Conservation (phyloP, 1,140 invertebrate genomes). For the Scaptomyza hsui region DNA sequence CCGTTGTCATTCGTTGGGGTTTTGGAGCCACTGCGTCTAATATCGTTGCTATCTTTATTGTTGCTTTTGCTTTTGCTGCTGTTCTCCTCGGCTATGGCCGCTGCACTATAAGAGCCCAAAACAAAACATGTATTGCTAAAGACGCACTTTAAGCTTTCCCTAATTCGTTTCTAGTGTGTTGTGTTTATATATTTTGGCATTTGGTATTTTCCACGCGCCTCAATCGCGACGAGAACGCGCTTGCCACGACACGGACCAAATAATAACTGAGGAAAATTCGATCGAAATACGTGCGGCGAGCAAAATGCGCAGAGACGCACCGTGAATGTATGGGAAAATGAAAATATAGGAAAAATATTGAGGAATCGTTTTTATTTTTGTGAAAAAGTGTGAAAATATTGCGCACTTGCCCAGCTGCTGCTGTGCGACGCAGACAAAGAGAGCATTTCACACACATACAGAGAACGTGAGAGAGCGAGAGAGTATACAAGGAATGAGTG, state of each 20-base stretch:
- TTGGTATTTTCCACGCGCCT: slow-evolving; percentile 53
- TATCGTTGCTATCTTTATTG: slow-evolving; percentile 28
- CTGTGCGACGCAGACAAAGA: slow-evolving; percentile 26
- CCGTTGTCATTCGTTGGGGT: slow-evolving; percentile 74
- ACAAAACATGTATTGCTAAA: slow-evolving; percentile 44
- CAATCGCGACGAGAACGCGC: slow-evolving; percentile 68
- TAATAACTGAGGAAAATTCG: slow-evolving; percentile 76
- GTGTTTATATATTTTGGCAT: slow-evolving; percentile 25
- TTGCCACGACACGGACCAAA: slow-evolving; percentile 76
- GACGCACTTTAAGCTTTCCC: slow-evolving; percentile 39
- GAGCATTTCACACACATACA: background rate
- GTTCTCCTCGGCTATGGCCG: slow-evolving; percentile 59
- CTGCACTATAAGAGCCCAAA: slow-evolving; percentile 56
- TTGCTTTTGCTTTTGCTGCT: slow-evolving; percentile 44
- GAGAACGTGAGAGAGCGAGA: slow-evolving; percentile 8
- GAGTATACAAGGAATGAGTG: slow-evolving; percentile 23
- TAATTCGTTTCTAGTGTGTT: slow-evolving; percentile 17
- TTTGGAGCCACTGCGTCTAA: slow-evolving; percentile 50
- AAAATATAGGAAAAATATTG: slow-evolving; percentile 71
- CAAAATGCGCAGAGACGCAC: slow-evolving; percentile 32
- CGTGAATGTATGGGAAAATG: slow-evolving; percentile 33
- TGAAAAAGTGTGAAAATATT: slow-evolving; percentile 82
- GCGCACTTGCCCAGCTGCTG: slow-evolving; percentile 69
- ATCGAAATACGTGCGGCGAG: slow-evolving; percentile 57
- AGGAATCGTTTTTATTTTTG: slow-evolving; percentile 81